These are phyloP conservation scores for Synanthedon vespiformis DNA, from an alignment of 2,888 invertebrate genomes.

Conservation along the genomic window DNA sequence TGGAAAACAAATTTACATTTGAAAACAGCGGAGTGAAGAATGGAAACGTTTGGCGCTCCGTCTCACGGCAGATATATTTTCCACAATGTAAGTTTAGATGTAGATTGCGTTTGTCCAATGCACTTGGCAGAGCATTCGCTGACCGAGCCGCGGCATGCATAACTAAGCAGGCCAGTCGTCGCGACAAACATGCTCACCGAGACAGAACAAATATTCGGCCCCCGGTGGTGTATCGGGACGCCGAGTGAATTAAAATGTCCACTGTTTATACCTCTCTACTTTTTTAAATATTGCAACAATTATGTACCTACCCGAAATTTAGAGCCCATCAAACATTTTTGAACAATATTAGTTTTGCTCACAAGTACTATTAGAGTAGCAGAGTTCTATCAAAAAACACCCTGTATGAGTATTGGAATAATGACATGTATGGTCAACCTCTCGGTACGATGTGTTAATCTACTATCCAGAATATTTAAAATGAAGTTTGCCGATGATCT, in stretches of 20 bases:
- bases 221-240: neutral
- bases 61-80: neutral
- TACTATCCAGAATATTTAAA: too few species aligned
- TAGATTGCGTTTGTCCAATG: conserved; percentile 35
- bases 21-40: neutral
- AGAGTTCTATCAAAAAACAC: too few species aligned
- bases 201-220: conserved; percentile 1
- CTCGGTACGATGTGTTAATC: too few species aligned
- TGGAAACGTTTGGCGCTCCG: neutral
- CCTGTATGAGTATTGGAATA: too few species aligned
- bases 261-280: conserved; percentile 5
- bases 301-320: conserved; percentile 9
- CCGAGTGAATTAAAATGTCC: neutral
- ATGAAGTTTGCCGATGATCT: too few species aligned
- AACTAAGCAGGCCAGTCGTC: conserved; percentile 24
- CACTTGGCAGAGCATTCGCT: conserved; percentile 40
- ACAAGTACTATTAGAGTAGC: too few species aligned
- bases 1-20: neutral
- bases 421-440: too few species aligned
- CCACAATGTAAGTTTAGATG: conserved; percentile 29
- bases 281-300: conserved; percentile 13
- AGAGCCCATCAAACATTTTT: too few species aligned
- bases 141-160: conserved; percentile 41
- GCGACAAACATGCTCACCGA: conserved; percentile 4
- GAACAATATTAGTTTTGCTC: too few species aligned